These are phyloP conservation scores for Erythrocercus mccallii DNA, from an alignment of 2,113 vertebrate genomes.

Conservation along the genomic window DNA sequence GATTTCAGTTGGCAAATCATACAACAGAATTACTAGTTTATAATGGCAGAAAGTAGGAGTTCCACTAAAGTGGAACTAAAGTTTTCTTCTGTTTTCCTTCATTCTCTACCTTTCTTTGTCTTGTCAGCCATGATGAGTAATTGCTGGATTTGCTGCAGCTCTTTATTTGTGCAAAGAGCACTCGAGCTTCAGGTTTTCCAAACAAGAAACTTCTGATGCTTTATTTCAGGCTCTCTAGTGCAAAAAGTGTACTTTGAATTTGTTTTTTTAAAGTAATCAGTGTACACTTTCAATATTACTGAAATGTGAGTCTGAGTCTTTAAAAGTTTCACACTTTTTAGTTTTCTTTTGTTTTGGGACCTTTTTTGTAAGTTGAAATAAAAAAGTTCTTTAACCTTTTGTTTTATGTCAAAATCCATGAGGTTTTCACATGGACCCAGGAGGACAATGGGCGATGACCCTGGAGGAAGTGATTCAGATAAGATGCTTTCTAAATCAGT, in stretches of 20 bases:
- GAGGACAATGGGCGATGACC: background rate
- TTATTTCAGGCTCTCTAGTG: background rate
- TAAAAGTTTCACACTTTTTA: background rate
- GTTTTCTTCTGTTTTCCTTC: background rate
- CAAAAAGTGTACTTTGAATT: background rate
- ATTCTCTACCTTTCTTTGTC: background rate
- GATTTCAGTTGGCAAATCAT: background rate
- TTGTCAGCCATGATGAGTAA: background rate
- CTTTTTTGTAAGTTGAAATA: background rate
- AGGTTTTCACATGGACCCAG: background rate
- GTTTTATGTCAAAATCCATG: background rate
- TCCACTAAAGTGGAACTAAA: background rate
- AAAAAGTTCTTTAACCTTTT: background rate
- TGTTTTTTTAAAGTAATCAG: background rate
- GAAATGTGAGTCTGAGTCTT: background rate
- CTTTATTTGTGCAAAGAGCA: background rate
- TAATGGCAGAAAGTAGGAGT: background rate
- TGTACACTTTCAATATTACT: background rate
- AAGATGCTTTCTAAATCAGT: background rate
- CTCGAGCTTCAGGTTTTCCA: background rate
- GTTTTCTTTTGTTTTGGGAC: background rate
- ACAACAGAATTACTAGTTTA: background rate
- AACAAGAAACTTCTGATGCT: background rate
- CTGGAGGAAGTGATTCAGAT: background rate
- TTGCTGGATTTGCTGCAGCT: background rate